These are phyloP conservation scores for Trichopoda pennipes DNA, from an alignment of 2,888 invertebrate species.

Conservation along the genomic window DNA sequence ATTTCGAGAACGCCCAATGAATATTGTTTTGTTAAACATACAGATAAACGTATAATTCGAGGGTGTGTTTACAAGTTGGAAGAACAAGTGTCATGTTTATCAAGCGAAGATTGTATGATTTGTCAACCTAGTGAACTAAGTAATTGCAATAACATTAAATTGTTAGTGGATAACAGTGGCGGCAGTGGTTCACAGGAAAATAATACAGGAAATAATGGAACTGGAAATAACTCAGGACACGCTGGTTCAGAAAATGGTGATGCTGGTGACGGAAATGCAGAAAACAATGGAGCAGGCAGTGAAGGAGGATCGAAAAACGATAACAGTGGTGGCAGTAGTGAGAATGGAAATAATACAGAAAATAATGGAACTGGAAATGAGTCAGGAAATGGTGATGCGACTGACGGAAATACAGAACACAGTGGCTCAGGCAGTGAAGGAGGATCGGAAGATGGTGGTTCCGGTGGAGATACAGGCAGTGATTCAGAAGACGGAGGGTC, in stretches of 20 bases:
- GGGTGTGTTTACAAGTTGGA: slow-evolving; percentile 71
- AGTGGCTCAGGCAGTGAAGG: too few species aligned
- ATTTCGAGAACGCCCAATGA: slow-evolving; percentile 70
- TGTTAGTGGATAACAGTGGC: background rate
- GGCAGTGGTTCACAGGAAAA: background rate
- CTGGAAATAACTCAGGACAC: background rate
- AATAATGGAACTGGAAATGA: too few species aligned
- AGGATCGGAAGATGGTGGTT: background rate
- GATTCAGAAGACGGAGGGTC: background rate
- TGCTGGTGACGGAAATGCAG: background rate
- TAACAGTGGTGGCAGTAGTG: too few species aligned
- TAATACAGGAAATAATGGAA: background rate
- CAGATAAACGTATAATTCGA: slow-evolving; percentile 65
- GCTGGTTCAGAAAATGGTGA: too few species aligned
- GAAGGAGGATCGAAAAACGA: too few species aligned
- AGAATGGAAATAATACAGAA: too few species aligned
- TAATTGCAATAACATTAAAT: slow-evolving; percentile 69
- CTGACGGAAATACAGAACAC: too few species aligned
- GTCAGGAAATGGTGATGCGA: too few species aligned
- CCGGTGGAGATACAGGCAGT: slow-evolving; percentile 26
- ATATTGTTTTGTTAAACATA: slow-evolving; percentile 70
- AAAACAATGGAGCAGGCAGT: background rate
- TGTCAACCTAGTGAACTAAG: slow-evolving; percentile 70
- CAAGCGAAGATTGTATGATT: slow-evolving; percentile 66
- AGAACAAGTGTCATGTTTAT: slow-evolving; percentile 70